These are phyloP conservation scores for Omphaloscelis lunosa DNA, from an alignment of 2,888 invertebrate genomes.

Conservation along the genomic window DNA sequence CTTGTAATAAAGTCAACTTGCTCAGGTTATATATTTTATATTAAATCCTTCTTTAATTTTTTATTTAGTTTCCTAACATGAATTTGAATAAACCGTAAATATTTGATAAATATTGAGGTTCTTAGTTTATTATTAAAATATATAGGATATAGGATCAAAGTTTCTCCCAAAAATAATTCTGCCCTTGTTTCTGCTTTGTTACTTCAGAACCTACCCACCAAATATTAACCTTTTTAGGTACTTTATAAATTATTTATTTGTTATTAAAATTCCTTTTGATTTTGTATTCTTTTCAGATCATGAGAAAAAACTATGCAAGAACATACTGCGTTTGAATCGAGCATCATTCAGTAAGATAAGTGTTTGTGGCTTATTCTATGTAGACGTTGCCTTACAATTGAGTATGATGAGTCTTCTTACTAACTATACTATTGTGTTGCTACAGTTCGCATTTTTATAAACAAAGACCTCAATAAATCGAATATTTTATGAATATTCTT, in stretches of 20 bases:
- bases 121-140: too few species aligned
- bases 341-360: conserved; percentile 18
- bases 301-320: background rate
- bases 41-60: background rate
- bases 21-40: conserved; percentile 1
- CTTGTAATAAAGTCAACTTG: conserved; percentile 15
- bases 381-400: background rate
- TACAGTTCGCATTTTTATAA: conserved; percentile 18
- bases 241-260: background rate
- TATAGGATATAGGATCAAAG: too few species aligned
- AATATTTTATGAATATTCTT: background rate
- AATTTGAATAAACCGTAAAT: too few species aligned
- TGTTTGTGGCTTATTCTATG: background rate
- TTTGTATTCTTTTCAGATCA: background rate
- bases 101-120: too few species aligned
- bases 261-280: background rate
- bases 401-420: background rate
- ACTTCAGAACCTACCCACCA: too few species aligned
- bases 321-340: conserved; percentile 9
- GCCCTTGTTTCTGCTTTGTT: background rate
- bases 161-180: background rate
- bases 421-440: background rate
- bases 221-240: too few species aligned
- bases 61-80: background rate
- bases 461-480: too few species aligned